Conservation (phyloP, 2,113 vertebrate species). For the Cephalopterus ornatus region DNA sequence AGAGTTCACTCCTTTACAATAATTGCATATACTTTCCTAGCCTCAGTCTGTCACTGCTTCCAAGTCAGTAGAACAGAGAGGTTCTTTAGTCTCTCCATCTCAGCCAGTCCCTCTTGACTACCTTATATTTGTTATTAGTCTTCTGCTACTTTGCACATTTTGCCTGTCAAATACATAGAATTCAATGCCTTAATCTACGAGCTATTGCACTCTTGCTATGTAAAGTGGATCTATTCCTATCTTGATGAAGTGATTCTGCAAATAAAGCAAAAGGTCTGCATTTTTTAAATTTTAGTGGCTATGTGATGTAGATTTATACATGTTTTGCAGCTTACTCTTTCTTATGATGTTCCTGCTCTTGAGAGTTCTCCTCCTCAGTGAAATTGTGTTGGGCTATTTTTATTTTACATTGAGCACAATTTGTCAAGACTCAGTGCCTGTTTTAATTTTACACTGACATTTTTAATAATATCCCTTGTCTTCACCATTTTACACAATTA, state of each 20-base stretch:
- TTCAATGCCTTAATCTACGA: neutral
- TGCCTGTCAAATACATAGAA: neutral
- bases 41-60: neutral
- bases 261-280: neutral
- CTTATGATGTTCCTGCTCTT: neutral
- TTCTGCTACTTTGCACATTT: neutral
- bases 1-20: neutral
- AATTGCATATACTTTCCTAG: neutral
- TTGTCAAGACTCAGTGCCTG: neutral
- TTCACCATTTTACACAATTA: conserved; percentile 14
- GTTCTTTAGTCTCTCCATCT: neutral
- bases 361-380: neutral
- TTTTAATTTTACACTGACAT: neutral
- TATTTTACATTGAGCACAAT: neutral
- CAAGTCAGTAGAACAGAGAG: neutral
- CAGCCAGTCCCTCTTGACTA: neutral
- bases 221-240: neutral
- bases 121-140: neutral
- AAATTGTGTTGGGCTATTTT: neutral
- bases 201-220: neutral
- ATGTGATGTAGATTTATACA: neutral
- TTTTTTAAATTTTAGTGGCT: neutral
- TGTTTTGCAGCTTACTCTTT: neutral
- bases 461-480: neutral
- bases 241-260: neutral